Conservation (phyloP, 2,797 vertebrate genomes). For the Anniella stebbinsi region DNA sequence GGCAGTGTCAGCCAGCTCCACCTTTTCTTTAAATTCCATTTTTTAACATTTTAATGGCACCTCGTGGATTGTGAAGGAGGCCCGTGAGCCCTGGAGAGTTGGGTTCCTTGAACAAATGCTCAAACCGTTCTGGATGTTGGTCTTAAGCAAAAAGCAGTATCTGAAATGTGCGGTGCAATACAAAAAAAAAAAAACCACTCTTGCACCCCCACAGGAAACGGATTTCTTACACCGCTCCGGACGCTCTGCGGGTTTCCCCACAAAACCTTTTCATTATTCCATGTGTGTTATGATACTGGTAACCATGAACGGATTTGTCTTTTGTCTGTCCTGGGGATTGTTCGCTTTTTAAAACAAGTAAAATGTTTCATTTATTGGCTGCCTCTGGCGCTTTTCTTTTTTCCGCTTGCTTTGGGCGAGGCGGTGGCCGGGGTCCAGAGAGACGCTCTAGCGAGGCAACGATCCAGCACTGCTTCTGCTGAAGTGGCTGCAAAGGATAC, state of each 20-base stretch:
- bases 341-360: no score
- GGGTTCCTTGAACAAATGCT: background rate
- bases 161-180: background rate
- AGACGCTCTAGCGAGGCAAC: no score
- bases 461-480: no score
- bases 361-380: background rate
- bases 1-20: no score
- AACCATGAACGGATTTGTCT: accelerated
- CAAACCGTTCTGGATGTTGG: background rate
- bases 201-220: background rate
- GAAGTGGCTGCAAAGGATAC: no score
- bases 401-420: no score
- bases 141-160: background rate
- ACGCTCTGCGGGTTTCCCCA: accelerated
- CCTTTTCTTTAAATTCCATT: no score
- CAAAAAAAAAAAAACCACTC: no score
- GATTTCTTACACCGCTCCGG: background rate
- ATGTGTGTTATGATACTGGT: no score
- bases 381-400: background rate
- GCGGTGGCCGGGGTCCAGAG: background rate
- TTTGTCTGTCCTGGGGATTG: background rate
- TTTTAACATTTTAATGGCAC: no score
- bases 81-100: no score
- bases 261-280: background rate
- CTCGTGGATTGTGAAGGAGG: no score